Evolutionary conservation across 2,888 invertebrate species (phyloP).

Genomic region (Caenorhabditis sp.): DNA sequence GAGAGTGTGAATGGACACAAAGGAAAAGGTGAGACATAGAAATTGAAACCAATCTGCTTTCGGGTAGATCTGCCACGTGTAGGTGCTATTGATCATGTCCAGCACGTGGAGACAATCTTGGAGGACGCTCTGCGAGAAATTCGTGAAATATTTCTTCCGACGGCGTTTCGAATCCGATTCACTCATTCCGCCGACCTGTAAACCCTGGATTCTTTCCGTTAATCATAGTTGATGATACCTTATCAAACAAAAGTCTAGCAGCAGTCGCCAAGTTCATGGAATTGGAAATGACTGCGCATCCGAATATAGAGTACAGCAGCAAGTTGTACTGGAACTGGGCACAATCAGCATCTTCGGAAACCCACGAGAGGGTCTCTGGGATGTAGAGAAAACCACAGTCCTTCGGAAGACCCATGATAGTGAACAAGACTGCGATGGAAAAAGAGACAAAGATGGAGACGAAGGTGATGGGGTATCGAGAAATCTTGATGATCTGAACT

Average conservation of each 20-base stretch:
- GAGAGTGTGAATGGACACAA: slow-evolving; percentile 42
- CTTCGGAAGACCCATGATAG: slow-evolving; percentile 47
- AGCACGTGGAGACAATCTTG: slow-evolving; percentile 51
- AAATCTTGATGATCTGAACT: slow-evolving; percentile 23
- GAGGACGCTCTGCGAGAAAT: slow-evolving; percentile 40
- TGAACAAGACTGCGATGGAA: slow-evolving; percentile 29
- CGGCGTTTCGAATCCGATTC: slow-evolving; percentile 32
- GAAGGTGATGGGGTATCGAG: slow-evolving; percentile 29
- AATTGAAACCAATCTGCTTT: slow-evolving; percentile 43
- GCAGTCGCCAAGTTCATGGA: slow-evolving; percentile 47
- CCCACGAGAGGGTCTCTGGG: slow-evolving; percentile 41
- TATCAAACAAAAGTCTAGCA: slow-evolving; percentile 35
- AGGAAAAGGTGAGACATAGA: slow-evolving; percentile 33
- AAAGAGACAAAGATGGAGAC: slow-evolving; percentile 13
- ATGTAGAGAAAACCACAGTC: slow-evolving; percentile 43
- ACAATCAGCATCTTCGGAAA: slow-evolving; percentile 41
- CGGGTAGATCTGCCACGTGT: slow-evolving; percentile 35
- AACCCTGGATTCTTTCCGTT: too few species aligned
- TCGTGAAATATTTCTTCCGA: slow-evolving; percentile 37
- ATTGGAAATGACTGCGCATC: slow-evolving; percentile 43
- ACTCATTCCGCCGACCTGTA: slow-evolving; percentile 53
- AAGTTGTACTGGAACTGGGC: slow-evolving; percentile 34
- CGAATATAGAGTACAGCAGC: slow-evolving; percentile 40
- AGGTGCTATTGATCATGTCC: slow-evolving; percentile 55
- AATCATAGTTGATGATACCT: background rate